A percentile compares a stretch with the other conserved stretches of the same genome.
Evolutionary conservation across 2,797 vertebrate species (phyloP).

Genomic region (Threskiornis aethiopicus): DNA sequence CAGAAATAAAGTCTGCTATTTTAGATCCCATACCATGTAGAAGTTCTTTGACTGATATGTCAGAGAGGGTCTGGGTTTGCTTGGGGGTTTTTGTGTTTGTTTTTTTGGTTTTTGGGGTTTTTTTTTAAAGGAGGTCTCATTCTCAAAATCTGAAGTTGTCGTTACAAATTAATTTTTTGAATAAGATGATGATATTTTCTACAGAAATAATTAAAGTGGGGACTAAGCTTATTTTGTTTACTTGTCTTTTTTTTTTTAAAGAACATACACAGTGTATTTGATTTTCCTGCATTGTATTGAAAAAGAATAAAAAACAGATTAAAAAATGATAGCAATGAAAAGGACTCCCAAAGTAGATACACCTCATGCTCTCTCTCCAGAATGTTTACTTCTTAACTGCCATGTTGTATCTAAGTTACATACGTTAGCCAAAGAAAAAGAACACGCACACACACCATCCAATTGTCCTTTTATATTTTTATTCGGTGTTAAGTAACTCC

Average conservation of each 20-base stretch:
- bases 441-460: slow-evolving; percentile 15
- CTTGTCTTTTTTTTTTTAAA: background rate
- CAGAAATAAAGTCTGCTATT: background rate
- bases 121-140: background rate
- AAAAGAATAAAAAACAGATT: background rate
- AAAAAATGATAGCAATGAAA: background rate
- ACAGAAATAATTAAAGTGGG: background rate
- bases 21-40: background rate
- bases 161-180: background rate
- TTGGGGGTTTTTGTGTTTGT: background rate
- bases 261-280: background rate
- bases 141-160: background rate
- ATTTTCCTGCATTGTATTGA: background rate
- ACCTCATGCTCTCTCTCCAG: background rate
- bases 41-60: background rate
- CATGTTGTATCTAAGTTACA: fast-evolving
- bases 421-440: background rate
- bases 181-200: background rate
- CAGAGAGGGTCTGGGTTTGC: background rate
- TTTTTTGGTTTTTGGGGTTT: background rate
- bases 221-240: background rate
- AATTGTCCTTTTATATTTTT: slow-evolving; percentile 86
- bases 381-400: background rate
- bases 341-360: background rate
- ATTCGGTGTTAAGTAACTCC: slow-evolving; percentile 99